Base-by-base conservation (phyloP, 2,113 vertebrate species). In the Sander vitreus region DNA sequence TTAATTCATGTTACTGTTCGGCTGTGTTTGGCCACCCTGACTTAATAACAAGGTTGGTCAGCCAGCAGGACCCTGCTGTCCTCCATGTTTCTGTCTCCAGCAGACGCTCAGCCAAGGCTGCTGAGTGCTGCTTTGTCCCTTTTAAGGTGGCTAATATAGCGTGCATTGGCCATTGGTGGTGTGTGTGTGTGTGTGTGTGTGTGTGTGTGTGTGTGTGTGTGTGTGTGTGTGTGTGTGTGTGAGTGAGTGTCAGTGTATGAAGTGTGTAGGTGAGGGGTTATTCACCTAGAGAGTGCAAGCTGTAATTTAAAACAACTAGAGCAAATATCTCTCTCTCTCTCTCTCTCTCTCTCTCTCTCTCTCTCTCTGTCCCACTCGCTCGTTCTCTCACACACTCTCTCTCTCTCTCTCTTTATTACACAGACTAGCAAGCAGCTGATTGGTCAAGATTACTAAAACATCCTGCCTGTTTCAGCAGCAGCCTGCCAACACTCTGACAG, bases 341-440 rank as follows among this genome's bases (percentile, higher is more conserved):
- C 45, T 12, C 53, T 86, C 83, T 57, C 11, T 76, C 33, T 60
- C 71, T 62, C 47, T 70, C 30, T 51, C 12, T 84, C 53, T n/a
- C 51, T 88, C 80, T 68, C 62, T 69, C 23, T 21, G 78, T 60
- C n/a, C 72, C 50, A 55, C 66, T 57, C 27, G 70, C 50, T 51
- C 21, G 78, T 21, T 19, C 51, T 21, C 43, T 88, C 73, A 67
- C 64, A 72, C 86, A 84, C 65, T 10, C 48, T 16, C 62, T 18
- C 62, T 77, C 54, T 45, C 47, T 70, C 19, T 77, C 70, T 91
- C 81, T 84, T 83, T 90, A 96, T 97, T 96, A 97, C 96, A 97
- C 95, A 96, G 94, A 94, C 96, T 94, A 97, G 95, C 96, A 96
- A 94, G 95, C 95, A 96, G 95, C 95, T 96, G 95, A 97, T 97